These are phyloP conservation scores for Drosophila ananassae DNA, from an alignment of 1,140 invertebrate genomes.

Conservation along the genomic window DNA sequence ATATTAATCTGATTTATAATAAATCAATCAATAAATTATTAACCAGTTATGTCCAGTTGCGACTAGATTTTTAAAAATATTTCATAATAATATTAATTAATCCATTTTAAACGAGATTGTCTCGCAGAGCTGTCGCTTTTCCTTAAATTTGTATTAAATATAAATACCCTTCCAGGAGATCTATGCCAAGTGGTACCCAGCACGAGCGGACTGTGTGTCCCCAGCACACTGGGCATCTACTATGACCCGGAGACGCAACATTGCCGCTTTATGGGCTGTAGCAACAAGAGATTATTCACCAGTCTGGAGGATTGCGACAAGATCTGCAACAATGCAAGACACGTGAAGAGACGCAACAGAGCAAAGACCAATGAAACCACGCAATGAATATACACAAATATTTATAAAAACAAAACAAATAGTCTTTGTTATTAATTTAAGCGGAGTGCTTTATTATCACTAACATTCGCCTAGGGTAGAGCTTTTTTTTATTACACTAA, in stretches of 20 bases:
- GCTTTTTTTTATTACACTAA: neutral
- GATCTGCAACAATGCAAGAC: conserved; percentile 74
- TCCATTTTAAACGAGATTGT: neutral
- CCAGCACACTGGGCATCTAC: conserved; percentile 69
- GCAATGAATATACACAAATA: conserved; percentile 49
- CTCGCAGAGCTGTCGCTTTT: neutral
- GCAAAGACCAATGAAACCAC: conserved; percentile 64
- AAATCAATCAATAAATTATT: too few species aligned
- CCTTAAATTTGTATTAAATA: neutral
- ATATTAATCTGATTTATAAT: neutral
- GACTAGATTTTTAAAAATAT: neutral
- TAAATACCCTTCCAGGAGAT: conserved; percentile 49
- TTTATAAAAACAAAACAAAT: conserved; percentile 17
- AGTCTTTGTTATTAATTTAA: conserved; percentile 31
- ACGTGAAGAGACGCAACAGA: conserved; percentile 55
- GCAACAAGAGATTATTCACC: conserved; percentile 59
- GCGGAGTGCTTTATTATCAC: neutral
- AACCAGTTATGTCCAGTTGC: too few species aligned
- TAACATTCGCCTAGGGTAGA: neutral
- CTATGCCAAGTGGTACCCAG: conserved; percentile 65
- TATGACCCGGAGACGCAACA: conserved; percentile 70
- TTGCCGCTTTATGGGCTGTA: conserved; percentile 72
- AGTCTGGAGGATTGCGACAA: conserved; percentile 72
- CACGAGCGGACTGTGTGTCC: conserved; percentile 58
- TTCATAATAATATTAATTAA: neutral